Evolutionary conservation across 1,140 invertebrate species (phyloP).

Genomic region (Bombus pascuorum): DNA sequence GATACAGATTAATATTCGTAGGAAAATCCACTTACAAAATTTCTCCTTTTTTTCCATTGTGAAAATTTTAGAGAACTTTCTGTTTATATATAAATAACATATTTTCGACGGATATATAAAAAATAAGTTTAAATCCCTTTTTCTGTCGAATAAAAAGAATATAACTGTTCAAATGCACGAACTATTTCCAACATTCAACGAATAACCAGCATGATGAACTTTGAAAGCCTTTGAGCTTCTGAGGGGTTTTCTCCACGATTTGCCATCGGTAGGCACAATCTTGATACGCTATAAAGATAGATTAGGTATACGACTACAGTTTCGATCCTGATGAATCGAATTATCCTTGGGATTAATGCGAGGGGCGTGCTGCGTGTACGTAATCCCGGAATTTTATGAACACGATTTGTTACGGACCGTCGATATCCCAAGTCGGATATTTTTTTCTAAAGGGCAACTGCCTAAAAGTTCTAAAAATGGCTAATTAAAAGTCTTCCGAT

Average conservation of each 20-base stretch:
- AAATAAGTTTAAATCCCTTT: neutral
- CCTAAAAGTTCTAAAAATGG: neutral
- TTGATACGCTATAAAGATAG: conserved; percentile 47
- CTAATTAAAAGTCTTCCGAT: neutral
- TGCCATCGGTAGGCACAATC: conserved; percentile 44
- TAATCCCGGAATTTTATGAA: conserved; percentile 59
- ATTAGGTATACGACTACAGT: conserved; percentile 48
- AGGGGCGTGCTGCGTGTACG: conserved; percentile 33
- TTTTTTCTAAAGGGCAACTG: too few relatives aligned
- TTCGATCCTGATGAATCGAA: conserved; percentile 58
- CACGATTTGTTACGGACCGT: conserved; percentile 22
- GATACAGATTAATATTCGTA: neutral
- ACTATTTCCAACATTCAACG: conserved; percentile 52
- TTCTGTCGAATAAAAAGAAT: neutral
- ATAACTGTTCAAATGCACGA: conserved; percentile 21
- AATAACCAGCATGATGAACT: conserved; percentile 54
- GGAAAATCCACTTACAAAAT: too few relatives aligned
- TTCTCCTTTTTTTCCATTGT: too few relatives aligned
- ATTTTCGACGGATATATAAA: neutral
- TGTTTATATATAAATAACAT: too few relatives aligned
- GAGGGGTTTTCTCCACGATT: conserved; percentile 55
- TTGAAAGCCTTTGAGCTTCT: conserved; percentile 30
- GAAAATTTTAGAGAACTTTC: too few relatives aligned
- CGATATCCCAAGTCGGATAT: neutral
- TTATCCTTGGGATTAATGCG: conserved; percentile 62